phyloP scores from a whole-genome alignment of 2,888 invertebrate species.

The Perizoma affinitatum region DNA sequence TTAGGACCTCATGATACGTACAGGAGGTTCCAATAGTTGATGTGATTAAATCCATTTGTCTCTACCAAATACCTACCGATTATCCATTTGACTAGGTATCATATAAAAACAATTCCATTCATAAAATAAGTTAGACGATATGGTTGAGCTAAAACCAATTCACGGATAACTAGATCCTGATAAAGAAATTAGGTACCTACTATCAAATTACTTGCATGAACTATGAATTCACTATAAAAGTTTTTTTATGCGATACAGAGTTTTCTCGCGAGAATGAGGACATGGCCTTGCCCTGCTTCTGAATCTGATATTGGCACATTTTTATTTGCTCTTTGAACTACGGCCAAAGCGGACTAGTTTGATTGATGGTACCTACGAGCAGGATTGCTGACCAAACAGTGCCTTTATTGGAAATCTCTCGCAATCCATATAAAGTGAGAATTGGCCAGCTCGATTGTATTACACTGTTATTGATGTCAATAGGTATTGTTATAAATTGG shows the following conservation, averaged over 20 bases:
- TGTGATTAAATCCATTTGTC: neutral
- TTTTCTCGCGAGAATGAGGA: conserved; percentile 69
- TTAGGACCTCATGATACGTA: too few species aligned
- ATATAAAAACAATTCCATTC: too few species aligned
- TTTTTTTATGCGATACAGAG: conserved; percentile 61
- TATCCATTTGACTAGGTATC: too few species aligned
- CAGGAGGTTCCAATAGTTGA: neutral
- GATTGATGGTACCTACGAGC: conserved; percentile 53
- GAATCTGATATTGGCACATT: conserved; percentile 79
- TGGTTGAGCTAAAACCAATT: too few species aligned
- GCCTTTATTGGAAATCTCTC: conserved; percentile 7
- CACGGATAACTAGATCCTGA: too few species aligned
- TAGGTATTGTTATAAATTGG: neutral
- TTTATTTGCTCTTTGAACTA: conserved; percentile 71
- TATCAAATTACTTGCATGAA: conserved; percentile 43
- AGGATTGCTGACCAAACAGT: conserved; percentile 25
- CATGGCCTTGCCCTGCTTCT: conserved; percentile 77
- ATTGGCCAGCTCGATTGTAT: neutral
- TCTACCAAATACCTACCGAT: too few species aligned
- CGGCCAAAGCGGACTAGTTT: conserved; percentile 57
- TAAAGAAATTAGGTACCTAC: neutral
- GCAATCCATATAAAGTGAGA: neutral
- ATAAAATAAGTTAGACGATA: too few species aligned
- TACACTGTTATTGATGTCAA: neutral
- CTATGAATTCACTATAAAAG: conserved; percentile 51